Percentiles rank a stretch among this genome's conserved stretches.
Conservation (phyloP, 2,113 vertebrate genomes). For the Rhegmatorhina hoffmannsi region DNA sequence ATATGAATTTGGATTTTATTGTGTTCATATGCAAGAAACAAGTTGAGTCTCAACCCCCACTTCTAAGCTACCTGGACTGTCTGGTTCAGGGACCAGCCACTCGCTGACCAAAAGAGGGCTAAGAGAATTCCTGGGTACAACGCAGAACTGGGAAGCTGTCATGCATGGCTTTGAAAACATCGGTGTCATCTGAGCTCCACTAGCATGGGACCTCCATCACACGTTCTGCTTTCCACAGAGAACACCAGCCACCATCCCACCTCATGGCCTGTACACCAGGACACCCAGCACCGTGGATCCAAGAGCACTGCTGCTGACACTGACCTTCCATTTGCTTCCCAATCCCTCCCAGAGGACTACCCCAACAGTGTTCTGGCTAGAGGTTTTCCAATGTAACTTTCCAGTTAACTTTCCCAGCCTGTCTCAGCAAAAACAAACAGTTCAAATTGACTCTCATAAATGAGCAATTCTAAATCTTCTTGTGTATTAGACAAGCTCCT, state of each 20-base stretch:
- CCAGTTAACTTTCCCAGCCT: neutral
- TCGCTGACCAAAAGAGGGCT: accelerated
- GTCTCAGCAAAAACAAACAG: neutral
- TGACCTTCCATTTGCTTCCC: neutral
- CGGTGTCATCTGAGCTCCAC: neutral
- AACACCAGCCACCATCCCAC: neutral
- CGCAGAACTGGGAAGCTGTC: neutral
- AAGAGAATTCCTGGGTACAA: neutral
- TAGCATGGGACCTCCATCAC: neutral
- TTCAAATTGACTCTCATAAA: neutral
- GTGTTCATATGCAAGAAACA: neutral
- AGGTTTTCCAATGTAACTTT: neutral
- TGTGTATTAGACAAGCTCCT: neutral
- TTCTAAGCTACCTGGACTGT: neutral
- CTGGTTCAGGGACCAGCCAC: neutral
- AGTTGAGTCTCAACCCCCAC: neutral
- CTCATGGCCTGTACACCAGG: neutral
- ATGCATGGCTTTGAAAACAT: accelerated
- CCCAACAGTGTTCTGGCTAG: neutral
- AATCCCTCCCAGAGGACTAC: accelerated
- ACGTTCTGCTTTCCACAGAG: neutral
- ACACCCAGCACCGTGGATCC: accelerated
- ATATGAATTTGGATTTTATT: neutral
- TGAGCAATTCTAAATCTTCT: neutral
- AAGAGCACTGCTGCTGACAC: neutral